Percentiles rank a stretch among this genome's conserved stretches.
Conservation (phyloP, 2,888 invertebrate species). For the Protula sp. region DNA sequence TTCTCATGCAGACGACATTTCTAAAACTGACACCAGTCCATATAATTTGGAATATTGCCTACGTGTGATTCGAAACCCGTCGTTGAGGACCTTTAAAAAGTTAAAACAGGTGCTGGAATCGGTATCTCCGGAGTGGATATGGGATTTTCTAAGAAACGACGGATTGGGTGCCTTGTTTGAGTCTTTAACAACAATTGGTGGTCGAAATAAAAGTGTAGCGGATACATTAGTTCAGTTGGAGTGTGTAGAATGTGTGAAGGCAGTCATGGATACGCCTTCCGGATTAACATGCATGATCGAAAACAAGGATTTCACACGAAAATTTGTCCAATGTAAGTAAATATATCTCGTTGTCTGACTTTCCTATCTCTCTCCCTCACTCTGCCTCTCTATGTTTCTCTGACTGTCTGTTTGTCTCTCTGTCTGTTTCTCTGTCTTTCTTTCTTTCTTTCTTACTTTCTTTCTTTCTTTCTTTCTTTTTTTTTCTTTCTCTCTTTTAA, state of each 20-base stretch:
- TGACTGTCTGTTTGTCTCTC: too few species aligned
- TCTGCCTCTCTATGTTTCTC: too few species aligned
- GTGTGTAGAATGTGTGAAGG: constrained; percentile 45
- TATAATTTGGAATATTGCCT: neutral
- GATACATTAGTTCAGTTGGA: constrained; percentile 47
- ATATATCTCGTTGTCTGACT: too few species aligned
- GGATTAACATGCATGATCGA: constrained; percentile 92
- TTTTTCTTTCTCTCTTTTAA: too few species aligned
- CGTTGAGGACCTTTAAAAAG: neutral
- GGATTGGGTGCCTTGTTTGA: constrained; percentile 37
- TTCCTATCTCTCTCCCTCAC: too few species aligned
- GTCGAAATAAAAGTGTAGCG: constrained; percentile 38
- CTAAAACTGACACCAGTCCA: neutral
- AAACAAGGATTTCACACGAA: constrained; percentile 84
- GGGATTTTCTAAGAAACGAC: neutral
- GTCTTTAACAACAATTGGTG: constrained; percentile 37
- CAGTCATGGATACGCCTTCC: constrained; percentile 79
- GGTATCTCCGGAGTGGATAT: neutral
- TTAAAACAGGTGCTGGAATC: neutral
- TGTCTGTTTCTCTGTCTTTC: too few species aligned
- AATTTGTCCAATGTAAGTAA: constrained; percentile 61
- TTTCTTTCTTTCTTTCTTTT: too few species aligned
- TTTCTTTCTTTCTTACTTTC: too few species aligned
- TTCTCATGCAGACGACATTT: neutral
- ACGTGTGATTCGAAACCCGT: neutral